A percentile compares a stretch with the other conserved stretches of the same genome.
Conservation (phyloP, 1,140 invertebrate species). For the Brachionus sp. region DNA sequence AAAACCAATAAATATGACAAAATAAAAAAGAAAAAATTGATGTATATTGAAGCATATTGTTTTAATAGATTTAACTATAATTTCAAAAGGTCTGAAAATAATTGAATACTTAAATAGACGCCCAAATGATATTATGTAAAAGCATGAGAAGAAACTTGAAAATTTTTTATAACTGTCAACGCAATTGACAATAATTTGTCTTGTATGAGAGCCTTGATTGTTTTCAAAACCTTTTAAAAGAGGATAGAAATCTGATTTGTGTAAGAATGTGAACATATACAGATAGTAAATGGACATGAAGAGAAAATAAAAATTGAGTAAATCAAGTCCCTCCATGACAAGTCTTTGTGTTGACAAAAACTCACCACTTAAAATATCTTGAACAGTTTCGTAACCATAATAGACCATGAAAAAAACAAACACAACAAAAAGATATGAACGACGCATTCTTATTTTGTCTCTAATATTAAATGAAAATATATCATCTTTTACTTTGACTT, state of each 20-base stretch:
- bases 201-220: not conserved
- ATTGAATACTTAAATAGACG: constrained; percentile 29
- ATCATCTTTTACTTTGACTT: not conserved
- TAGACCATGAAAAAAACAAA: constrained; percentile 9
- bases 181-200: not conserved
- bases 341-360: constrained; percentile 11
- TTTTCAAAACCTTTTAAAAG: not conserved
- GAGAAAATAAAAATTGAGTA: not conserved
- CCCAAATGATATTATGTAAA: not conserved
- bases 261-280: not conserved
- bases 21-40: constrained; percentile 14
- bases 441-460: not conserved
- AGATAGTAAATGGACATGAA: not conserved
- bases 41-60: constrained; percentile 20
- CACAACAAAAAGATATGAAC: not conserved
- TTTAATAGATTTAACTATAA: constrained; percentile 29
- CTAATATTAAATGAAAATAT: constrained; percentile 14
- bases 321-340: not conserved
- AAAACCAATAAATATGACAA: constrained; percentile 8
- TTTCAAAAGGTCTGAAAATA: constrained; percentile 16
- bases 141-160: not conserved
- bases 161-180: not conserved
- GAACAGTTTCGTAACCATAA: constrained; percentile 4
- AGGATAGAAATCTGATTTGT: not conserved
- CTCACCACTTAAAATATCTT: constrained; percentile 13